Evolutionary conservation across 2,888 invertebrate species (phyloP).

Genomic region (Erebia ligea): DNA sequence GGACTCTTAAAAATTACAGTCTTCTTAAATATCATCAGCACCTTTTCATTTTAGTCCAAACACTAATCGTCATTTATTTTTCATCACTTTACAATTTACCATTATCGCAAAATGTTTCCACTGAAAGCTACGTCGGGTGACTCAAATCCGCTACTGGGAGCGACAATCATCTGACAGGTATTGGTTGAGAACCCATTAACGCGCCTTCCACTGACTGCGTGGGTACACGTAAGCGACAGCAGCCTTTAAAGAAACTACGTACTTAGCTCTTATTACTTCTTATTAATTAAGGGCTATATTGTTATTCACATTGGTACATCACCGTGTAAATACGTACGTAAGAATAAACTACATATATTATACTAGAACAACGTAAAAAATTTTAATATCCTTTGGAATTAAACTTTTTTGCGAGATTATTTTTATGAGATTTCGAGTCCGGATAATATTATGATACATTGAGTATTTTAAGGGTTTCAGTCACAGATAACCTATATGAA

Average conservation of each 20-base stretch:
- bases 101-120: slow-evolving; percentile 13
- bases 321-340: not conserved
- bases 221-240: slow-evolving; percentile 47
- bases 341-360: no score
- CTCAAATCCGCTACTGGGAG: slow-evolving; percentile 48
- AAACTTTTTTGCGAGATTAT: no score
- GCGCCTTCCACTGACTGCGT: slow-evolving; percentile 54
- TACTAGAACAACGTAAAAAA: no score
- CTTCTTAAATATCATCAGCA: not conserved
- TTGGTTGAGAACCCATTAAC: slow-evolving; percentile 66
- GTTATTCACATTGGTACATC: not conserved
- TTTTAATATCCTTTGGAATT: no score
- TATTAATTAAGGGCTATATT: not conserved
- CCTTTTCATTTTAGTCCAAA: not conserved
- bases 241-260: slow-evolving; percentile 14
- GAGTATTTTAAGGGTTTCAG: no score
- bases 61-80: not conserved
- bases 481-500: no score
- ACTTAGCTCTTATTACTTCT: slow-evolving; percentile 12
- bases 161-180: slow-evolving; percentile 76
- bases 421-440: no score
- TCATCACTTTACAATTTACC: slow-evolving; percentile 7
- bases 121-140: slow-evolving; percentile 46
- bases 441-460: no score
- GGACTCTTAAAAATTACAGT: not conserved